phyloP scores from a whole-genome alignment of 2,888 invertebrate genomes.

The Acanthopleura granulata region DNA sequence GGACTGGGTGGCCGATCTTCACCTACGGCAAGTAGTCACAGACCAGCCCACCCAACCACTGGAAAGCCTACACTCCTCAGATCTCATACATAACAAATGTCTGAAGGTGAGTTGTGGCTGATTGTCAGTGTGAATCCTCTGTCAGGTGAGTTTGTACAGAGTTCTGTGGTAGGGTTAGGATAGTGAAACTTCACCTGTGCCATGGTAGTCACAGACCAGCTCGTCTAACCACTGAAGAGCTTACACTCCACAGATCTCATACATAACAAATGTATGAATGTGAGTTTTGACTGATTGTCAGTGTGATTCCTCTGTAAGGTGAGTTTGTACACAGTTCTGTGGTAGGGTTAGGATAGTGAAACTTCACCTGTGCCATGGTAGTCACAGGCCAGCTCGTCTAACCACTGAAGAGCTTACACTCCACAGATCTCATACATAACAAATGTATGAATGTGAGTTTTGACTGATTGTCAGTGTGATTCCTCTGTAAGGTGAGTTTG shows the following conservation, averaged over 20 bases:
- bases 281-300: too few species aligned
- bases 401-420: slow-evolving; percentile 44
- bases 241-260: slow-evolving; percentile 47
- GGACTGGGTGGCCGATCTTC: slow-evolving; percentile 64
- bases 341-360: slow-evolving; percentile 60
- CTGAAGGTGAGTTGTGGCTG: slow-evolving; percentile 56
- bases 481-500: too few species aligned
- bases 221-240: slow-evolving; percentile 52
- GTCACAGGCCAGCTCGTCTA: slow-evolving; percentile 54
- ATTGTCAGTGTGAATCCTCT: background rate
- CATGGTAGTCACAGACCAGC: slow-evolving; percentile 57
- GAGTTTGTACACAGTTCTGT: too few species aligned
- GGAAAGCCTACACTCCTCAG: slow-evolving; percentile 42
- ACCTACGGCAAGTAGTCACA: slow-evolving; percentile 56
- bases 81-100: slow-evolving; percentile 60
- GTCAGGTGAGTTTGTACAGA: background rate
- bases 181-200: slow-evolving; percentile 61
- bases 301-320: too few species aligned
- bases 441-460: slow-evolving; percentile 56
- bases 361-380: slow-evolving; percentile 58
- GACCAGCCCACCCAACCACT: slow-evolving; percentile 57
- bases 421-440: slow-evolving; percentile 58
- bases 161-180: slow-evolving; percentile 45
- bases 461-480: too few species aligned
- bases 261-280: slow-evolving; percentile 61